Evolutionary conservation across 1,140 invertebrate genomes (phyloP).

Genomic region (Drosophila lowei): DNA sequence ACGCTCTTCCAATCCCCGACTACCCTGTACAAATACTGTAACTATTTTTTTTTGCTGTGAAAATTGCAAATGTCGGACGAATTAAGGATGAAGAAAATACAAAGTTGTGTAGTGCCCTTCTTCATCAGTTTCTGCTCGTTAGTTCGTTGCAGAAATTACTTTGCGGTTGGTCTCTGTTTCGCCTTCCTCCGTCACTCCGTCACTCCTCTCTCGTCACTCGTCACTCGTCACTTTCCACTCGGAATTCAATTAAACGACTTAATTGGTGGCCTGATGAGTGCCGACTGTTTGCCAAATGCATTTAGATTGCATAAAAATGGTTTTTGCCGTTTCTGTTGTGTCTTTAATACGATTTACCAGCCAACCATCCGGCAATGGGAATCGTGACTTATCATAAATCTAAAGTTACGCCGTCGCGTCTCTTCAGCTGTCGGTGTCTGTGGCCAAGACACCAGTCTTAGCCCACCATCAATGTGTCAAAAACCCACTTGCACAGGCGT

Average conservation of each 20-base stretch:
- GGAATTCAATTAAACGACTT: conserved; percentile 66
- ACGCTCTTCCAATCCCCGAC: too few relatives aligned
- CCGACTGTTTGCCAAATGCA: conserved; percentile 48
- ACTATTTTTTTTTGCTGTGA: conserved; percentile 7
- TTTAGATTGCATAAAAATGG: conserved; percentile 36
- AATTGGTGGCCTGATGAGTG: conserved; percentile 69
- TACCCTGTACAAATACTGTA: conserved; percentile 6
- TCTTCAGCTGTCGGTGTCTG: conserved; percentile 6
- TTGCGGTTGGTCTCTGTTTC: conserved; percentile 17
- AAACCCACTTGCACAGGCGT: conserved; percentile 49
- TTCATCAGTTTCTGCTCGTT: too few relatives aligned
- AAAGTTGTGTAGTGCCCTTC: too few relatives aligned
- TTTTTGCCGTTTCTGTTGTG: conserved; percentile 20
- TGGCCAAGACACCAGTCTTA: conserved; percentile 19
- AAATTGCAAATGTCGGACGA: conserved; percentile 11
- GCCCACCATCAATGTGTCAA: conserved; percentile 61
- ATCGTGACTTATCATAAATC: conserved; percentile 81
- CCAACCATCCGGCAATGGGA: conserved; percentile 35
- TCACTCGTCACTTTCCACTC: conserved; percentile 40
- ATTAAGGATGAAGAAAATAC: conserved; percentile 1
- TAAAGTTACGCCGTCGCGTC: conserved; percentile 17
- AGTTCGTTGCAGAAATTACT: conserved; percentile 16
- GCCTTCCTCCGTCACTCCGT: neutral
- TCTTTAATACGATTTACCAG: conserved; percentile 14
- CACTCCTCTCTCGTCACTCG: too few relatives aligned